Percentiles rank a stretch among this genome's conserved stretches.
Conservation (phyloP, 2,113 vertebrate genomes). For the Circaetus cinerascens region DNA sequence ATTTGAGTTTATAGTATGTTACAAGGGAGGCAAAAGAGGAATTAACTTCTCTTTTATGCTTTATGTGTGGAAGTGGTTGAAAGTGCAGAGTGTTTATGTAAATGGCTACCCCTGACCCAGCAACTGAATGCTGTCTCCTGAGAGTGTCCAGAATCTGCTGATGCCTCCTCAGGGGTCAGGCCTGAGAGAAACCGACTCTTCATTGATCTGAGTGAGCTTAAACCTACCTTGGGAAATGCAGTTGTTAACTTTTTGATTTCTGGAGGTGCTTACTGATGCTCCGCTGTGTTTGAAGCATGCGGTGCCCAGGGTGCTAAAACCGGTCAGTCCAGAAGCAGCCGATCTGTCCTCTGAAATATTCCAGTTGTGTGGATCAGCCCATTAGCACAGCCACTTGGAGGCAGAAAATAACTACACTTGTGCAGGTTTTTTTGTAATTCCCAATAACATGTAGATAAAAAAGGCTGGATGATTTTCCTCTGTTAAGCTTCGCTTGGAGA, state of each 20-base stretch:
- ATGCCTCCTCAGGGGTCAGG: background rate
- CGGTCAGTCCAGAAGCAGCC: background rate
- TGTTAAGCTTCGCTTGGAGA: background rate
- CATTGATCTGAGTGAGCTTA: background rate
- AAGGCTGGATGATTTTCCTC: background rate
- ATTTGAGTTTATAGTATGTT: background rate
- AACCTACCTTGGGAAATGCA: background rate
- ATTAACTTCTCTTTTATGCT: background rate
- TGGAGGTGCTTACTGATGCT: background rate
- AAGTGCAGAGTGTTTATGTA: background rate
- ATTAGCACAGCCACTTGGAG: background rate
- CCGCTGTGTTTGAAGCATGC: accelerated
- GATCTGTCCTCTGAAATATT: background rate
- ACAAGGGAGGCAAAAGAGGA: background rate
- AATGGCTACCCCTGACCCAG: accelerated
- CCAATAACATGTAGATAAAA: background rate
- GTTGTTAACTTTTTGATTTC: background rate
- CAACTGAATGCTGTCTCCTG: background rate
- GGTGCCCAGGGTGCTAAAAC: background rate
- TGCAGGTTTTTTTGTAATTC: background rate
- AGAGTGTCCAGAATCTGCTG: background rate
- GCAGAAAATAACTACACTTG: background rate
- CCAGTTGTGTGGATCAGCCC: background rate
- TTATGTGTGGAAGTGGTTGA: background rate
- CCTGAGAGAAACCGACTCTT: background rate